Conservation (phyloP, 2,113 vertebrate genomes). For the Lasiurus cinereus region DNA sequence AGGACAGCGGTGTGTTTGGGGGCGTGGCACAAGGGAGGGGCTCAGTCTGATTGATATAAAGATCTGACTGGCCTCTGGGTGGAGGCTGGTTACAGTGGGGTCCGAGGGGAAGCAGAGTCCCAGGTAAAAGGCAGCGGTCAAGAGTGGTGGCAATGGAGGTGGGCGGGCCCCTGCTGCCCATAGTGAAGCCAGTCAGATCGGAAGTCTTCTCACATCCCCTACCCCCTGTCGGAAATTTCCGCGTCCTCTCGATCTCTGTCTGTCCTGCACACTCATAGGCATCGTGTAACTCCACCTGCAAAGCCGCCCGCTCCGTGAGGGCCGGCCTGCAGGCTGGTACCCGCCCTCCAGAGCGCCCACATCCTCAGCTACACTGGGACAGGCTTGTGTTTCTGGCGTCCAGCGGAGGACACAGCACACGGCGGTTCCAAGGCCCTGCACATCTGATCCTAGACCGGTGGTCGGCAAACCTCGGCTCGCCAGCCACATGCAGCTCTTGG, state of each 20-base stretch:
- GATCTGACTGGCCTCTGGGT: not conserved
- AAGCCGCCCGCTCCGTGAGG: not conserved
- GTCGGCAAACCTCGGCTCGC: too few relatives aligned
- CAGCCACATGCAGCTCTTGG: too few relatives aligned
- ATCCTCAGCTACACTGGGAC: not conserved
- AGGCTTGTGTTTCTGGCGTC: rapidly evolving
- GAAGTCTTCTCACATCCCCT: rapidly evolving
- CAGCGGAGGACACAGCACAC: not conserved
- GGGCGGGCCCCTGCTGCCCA: not conserved
- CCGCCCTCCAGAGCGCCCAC: rapidly evolving
- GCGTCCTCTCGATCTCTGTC: not conserved
- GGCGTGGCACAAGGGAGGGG: not conserved
- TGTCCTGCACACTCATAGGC: too few relatives aligned
- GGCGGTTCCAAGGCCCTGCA: not conserved
- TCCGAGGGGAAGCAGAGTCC: not conserved
- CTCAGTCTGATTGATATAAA: not conserved
- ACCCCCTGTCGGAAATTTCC: not conserved
- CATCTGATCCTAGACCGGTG: not conserved
- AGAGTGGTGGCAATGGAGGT: not conserved
- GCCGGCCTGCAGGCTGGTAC: not conserved
- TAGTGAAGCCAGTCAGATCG: not conserved
- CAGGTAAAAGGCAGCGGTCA: not conserved
- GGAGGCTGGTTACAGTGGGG: not conserved
- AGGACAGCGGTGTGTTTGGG: too few relatives aligned
- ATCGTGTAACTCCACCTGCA: not conserved